Evolutionary conservation across 2,113 vertebrate species (phyloP).

Genomic region (Psilopsiagon aurifrons): DNA sequence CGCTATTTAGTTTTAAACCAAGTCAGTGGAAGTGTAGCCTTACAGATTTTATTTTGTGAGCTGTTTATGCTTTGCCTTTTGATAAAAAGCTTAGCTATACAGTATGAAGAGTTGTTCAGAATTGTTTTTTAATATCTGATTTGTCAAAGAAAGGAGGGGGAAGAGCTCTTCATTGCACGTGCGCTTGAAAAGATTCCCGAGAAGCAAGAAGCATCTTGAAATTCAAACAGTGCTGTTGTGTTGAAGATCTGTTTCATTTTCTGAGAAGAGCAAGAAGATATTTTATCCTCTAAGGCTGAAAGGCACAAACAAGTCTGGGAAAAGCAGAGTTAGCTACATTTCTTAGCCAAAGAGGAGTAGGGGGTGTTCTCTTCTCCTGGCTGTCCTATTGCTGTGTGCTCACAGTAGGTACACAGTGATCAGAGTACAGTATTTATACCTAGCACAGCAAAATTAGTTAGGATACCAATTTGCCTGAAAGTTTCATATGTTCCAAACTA

Average conservation of each 20-base stretch:
- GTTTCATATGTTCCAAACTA: not conserved
- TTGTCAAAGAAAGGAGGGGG: not conserved
- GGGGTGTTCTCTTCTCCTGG: not conserved
- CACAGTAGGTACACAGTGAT: not conserved
- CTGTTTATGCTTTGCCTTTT: conserved; percentile 33
- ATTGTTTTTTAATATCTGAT: conserved; percentile 24
- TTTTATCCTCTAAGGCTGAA: not conserved
- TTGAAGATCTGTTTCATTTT: conserved; percentile 10
- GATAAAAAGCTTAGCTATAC: not conserved
- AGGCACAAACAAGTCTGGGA: not conserved
- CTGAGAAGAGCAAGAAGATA: not conserved
- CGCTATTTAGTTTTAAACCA: conserved; percentile 9
- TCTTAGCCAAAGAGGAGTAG: not conserved
- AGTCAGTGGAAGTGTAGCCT: conserved; percentile 8
- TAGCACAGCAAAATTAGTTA: not conserved
- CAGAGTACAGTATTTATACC: not conserved
- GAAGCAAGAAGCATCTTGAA: conserved; percentile 21
- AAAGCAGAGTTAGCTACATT: not conserved
- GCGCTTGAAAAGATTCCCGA: conserved; percentile 20
- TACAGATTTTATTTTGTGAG: conserved; percentile 34
- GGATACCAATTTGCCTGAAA: not conserved
- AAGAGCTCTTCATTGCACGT: not conserved
- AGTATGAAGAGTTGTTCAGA: not conserved
- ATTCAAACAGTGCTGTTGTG: conserved; percentile 10
- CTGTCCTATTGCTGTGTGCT: not conserved